Evolutionary conservation across 2,797 vertebrate species (phyloP).

Genomic region (Hoplostethus mediterraneus): DNA sequence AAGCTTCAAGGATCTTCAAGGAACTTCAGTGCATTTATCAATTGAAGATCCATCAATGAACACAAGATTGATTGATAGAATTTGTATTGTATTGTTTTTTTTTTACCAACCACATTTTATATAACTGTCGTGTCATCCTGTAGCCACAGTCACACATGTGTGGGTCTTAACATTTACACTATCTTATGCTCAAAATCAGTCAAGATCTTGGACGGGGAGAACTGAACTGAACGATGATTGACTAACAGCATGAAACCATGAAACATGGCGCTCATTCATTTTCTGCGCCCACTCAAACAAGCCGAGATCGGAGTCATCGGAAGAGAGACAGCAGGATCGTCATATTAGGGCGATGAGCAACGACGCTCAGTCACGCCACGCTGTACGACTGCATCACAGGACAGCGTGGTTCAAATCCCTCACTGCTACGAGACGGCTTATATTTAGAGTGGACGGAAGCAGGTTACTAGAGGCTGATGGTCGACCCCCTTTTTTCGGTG

Average conservation of each 20-base stretch:
- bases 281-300: neutral
- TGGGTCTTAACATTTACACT: neutral
- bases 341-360: neutral
- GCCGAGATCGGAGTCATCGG: neutral
- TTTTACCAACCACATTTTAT: too few relatives aligned
- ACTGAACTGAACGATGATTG: neutral
- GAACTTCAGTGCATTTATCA: too few relatives aligned
- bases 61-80: too few relatives aligned
- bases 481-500: too few relatives aligned
- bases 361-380: neutral
- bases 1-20: too few relatives aligned
- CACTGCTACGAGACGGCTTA: neutral
- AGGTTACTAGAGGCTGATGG: too few relatives aligned
- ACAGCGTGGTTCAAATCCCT: constrained; percentile 6
- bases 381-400: neutral
- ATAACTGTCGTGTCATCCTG: too few relatives aligned
- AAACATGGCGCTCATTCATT: neutral
- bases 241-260: neutral
- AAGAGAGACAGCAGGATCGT: neutral
- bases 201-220: neutral
- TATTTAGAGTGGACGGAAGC: constrained; percentile 20
- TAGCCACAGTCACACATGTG: neutral
- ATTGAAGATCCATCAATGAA: too few relatives aligned
- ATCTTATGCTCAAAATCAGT: neutral
- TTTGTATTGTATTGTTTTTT: too few relatives aligned